A percentile compares a stretch with the other conserved stretches of the same genome.
phyloP scores from a whole-genome alignment of 2,113 vertebrate genomes.

The Caracal caracal region DNA sequence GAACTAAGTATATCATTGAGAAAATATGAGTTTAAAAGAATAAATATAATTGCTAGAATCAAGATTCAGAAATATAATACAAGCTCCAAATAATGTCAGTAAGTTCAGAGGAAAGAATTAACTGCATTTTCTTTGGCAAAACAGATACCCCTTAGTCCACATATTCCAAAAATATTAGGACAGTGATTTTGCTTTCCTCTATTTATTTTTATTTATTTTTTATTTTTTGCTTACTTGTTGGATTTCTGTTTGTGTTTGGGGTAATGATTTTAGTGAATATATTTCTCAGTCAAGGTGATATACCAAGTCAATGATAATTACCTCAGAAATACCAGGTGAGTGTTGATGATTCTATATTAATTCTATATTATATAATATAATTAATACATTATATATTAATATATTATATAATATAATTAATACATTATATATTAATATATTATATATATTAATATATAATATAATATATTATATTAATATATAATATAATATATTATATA shows the following conservation, averaged over 20 bases:
- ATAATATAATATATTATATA: too few species aligned
- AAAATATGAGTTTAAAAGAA: not conserved
- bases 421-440: too few species aligned
- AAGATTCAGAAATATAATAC: not conserved
- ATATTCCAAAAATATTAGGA: not conserved
- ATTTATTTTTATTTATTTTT: not conserved
- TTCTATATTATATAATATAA: too few species aligned
- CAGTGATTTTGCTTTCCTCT: not conserved
- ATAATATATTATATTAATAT: too few species aligned
- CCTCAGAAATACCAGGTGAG: not conserved
- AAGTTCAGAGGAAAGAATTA: not conserved
- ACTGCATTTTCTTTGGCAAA: conserved; percentile 6
- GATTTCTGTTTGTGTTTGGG: not conserved
- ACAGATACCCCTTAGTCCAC: not conserved
- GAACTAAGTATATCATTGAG: not conserved
- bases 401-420: too few species aligned
- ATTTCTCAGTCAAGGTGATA: not conserved
- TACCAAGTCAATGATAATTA: not conserved
- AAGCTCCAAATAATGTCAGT: not conserved
- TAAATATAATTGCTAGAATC: not conserved
- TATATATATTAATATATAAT: too few species aligned
- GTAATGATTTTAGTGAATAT: not conserved
- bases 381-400: too few species aligned
- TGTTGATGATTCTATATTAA: not conserved
- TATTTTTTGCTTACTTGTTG: not conserved